phyloP scores from a whole-genome alignment of 2,113 vertebrate species.

The Grammomys dolichurus region DNA sequence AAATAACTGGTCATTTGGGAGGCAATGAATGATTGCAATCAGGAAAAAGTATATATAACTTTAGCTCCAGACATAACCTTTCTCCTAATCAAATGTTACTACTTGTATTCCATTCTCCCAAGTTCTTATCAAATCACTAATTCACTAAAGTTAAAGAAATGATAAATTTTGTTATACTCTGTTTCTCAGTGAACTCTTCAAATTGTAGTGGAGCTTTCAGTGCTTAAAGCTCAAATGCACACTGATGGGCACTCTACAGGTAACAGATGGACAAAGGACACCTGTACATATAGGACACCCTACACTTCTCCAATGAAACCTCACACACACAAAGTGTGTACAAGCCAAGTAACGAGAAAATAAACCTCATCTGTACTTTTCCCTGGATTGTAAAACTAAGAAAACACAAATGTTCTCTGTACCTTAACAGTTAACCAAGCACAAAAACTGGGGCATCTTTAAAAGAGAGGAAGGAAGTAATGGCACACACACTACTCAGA shows the following conservation, averaged over 20 bases:
- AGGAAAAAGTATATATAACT: background rate
- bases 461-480: background rate
- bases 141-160: conserved; percentile 28
- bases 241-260: background rate
- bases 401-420: background rate
- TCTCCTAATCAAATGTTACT: background rate
- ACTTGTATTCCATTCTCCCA: background rate
- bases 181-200: background rate
- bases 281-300: background rate
- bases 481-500: conserved; percentile 18
- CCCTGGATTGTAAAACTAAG: background rate
- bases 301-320: background rate
- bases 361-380: background rate
- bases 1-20: background rate
- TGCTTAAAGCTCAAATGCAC: conserved; percentile 16
- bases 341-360: background rate
- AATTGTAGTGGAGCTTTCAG: conserved; percentile 38
- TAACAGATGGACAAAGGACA: background rate
- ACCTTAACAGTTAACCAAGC: conserved; percentile 1
- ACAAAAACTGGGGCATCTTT: background rate
- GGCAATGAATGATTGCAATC: background rate
- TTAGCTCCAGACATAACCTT: conserved; percentile 21
- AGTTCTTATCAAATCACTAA: background rate
- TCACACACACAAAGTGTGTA: background rate
- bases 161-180: conserved; percentile 24